phyloP scores from a whole-genome alignment of 2,797 vertebrate genomes.

The Echiichthys vipera region DNA sequence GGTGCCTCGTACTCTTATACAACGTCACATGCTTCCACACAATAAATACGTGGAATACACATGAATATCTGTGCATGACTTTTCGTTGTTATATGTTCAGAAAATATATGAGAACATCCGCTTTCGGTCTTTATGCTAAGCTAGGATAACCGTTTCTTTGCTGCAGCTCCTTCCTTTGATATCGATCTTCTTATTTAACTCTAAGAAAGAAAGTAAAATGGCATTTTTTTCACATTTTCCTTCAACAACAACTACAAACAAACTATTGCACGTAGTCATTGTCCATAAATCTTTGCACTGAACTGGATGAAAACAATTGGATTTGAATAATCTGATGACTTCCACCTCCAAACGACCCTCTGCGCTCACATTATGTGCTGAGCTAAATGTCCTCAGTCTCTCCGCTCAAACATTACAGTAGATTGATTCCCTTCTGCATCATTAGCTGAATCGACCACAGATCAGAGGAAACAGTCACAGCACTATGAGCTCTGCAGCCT shows the following conservation, averaged over 20 bases:
- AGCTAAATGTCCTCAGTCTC: constrained; percentile 32
- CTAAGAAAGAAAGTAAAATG: neutral
- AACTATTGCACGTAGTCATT: neutral
- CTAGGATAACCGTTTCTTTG: neutral
- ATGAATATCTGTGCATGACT: no score
- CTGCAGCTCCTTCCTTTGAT: neutral
- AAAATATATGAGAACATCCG: no score
- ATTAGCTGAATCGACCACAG: constrained; percentile 58
- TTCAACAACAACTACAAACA: neutral
- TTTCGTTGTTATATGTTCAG: no score
- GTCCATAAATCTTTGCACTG: neutral
- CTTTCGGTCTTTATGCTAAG: neutral
- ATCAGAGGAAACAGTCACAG: constrained; percentile 41
- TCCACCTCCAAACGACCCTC: constrained; percentile 5
- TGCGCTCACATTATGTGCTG: neutral
- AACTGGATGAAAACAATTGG: neutral
- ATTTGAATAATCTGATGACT: constrained; percentile 14
- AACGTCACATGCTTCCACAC: no score
- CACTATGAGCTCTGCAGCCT: constrained; percentile 36
- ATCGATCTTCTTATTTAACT: neutral
- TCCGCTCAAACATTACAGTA: constrained; percentile 40
- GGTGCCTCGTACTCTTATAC: no score
- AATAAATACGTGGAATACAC: no score
- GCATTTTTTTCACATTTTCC: neutral
- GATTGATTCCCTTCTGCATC: constrained; percentile 63